Conservation (phyloP, 2,113 vertebrate species). For the Tragulus kanchil region DNA sequence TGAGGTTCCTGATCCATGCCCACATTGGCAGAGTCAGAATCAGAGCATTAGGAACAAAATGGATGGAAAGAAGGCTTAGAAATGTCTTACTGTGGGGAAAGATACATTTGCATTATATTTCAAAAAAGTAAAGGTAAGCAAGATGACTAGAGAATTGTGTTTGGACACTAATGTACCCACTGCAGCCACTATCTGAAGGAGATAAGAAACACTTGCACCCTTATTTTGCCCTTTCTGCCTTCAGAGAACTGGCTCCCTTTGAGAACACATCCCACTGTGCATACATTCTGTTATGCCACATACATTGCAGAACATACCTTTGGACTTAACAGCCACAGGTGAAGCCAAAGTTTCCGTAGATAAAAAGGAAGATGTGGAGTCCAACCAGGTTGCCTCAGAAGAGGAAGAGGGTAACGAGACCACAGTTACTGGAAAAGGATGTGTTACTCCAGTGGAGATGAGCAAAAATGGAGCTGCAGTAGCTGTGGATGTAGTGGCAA, state of each 20-base stretch:
- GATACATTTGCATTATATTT: constrained; percentile 38
- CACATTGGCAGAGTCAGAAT: background rate
- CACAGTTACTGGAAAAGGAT: constrained; percentile 10
- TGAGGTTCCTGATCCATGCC: background rate
- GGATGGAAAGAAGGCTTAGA: background rate
- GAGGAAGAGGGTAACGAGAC: constrained; percentile 53
- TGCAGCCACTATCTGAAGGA: constrained; percentile 11
- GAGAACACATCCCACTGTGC: background rate
- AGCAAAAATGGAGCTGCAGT: background rate
- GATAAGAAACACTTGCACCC: background rate
- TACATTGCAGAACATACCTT: constrained; percentile 22
- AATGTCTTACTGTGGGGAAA: background rate
- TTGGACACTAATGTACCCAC: background rate
- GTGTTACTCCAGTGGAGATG: background rate
- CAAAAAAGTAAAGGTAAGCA: background rate
- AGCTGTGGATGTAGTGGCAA: background rate
- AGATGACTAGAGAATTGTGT: background rate
- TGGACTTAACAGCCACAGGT: background rate
- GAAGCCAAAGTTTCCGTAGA: constrained; percentile 26
- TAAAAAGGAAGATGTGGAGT: constrained; percentile 53
- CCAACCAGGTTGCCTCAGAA: background rate
- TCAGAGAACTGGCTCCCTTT: constrained; percentile 24
- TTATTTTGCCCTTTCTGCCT: constrained; percentile 37
- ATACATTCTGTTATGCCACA: background rate
- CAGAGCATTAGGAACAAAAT: background rate